A percentile compares a stretch with the other conserved stretches of the same genome.
Conservation (phyloP, 2,797 vertebrate species). For the Echiichthys vipera region DNA sequence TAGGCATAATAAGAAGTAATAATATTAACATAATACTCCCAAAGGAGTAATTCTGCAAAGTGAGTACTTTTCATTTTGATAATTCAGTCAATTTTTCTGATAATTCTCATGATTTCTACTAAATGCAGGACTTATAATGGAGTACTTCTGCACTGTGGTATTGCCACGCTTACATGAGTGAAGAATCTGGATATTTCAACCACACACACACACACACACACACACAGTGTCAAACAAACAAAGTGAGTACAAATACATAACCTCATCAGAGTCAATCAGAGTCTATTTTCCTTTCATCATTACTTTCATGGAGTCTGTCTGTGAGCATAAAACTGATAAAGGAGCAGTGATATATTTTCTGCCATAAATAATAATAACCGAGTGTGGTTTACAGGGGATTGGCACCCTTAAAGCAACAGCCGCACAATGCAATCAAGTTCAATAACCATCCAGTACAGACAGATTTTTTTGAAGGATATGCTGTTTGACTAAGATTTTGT, state of each 20-base stretch:
- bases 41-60: not conserved
- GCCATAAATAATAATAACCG: not conserved
- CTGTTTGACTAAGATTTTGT: not conserved
- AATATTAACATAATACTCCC: not conserved
- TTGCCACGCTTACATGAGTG: not conserved
- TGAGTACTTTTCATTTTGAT: not conserved
- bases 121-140: not conserved
- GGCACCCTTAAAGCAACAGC: not conserved
- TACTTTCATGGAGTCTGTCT: slow-evolving; percentile 17
- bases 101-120: not conserved
- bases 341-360: not conserved
- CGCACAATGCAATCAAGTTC: not conserved
- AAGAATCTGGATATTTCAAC: not conserved
- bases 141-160: not conserved
- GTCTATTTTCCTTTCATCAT: slow-evolving; percentile 2
- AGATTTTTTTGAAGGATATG: not conserved
- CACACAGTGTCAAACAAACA: slow-evolving; percentile 1
- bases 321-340: not conserved
- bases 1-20: too few relatives aligned
- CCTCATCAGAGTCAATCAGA: slow-evolving; percentile 17
- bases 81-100: not conserved
- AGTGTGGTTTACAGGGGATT: not conserved
- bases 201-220: not conserved
- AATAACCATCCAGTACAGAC: not conserved
- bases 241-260: not conserved